These are phyloP conservation scores for Seira sanloemensis DNA, from an alignment of 2,888 invertebrate species.

Conservation along the genomic window DNA sequence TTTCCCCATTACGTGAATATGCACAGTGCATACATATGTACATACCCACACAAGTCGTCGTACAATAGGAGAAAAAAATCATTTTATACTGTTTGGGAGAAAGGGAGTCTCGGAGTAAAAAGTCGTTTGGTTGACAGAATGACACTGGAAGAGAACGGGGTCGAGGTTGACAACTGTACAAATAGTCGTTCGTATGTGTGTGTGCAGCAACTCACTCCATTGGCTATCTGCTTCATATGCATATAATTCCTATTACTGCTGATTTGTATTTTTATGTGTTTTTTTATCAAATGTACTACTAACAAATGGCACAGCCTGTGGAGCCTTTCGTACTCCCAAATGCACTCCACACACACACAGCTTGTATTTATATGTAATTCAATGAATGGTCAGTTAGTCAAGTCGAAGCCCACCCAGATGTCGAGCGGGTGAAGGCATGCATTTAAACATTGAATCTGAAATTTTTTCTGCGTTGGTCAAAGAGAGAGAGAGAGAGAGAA, in stretches of 20 bases:
- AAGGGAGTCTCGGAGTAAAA: constrained; percentile 27
- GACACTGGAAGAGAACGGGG: constrained; percentile 56
- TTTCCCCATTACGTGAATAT: background rate
- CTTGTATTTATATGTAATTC: constrained; percentile 45
- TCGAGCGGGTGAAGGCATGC: background rate
- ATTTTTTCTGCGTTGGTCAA: background rate
- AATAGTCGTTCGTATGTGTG: constrained; percentile 45
- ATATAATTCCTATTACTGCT: constrained; percentile 20
- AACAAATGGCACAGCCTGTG: constrained; percentile 28
- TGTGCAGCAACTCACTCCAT: background rate
- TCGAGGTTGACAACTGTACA: constrained; percentile 65
- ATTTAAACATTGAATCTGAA: background rate
- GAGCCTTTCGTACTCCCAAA: constrained; percentile 13
- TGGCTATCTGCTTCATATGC: constrained; percentile 22
- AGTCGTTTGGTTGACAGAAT: constrained; percentile 54
- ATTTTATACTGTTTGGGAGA: constrained; percentile 8
- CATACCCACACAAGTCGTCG: background rate
- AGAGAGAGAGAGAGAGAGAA: no score
- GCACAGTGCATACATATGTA: background rate
- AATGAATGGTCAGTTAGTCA: constrained; percentile 47
- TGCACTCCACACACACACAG: background rate
- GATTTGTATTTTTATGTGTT: constrained; percentile 26
- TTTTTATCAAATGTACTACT: background rate
- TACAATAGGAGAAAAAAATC: constrained; percentile 29
- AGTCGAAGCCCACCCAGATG: background rate